Conservation (phyloP, 2,888 invertebrate genomes). For the Heliconius erato region DNA sequence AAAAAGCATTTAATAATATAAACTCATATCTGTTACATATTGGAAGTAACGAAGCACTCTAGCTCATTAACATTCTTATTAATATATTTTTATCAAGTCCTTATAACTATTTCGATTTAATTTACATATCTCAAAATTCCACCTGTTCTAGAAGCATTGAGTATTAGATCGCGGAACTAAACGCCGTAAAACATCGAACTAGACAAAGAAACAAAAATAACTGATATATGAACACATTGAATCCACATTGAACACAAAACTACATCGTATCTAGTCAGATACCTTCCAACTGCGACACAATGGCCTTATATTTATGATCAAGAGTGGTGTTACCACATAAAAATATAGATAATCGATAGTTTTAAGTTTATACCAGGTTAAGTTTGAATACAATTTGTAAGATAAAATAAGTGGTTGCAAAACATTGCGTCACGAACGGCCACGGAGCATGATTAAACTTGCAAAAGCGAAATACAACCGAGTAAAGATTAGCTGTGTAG, state of each 20-base stretch:
- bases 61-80: too few relatives aligned
- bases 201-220: too few relatives aligned
- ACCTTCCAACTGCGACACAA: background rate
- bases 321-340: slow-evolving; percentile 45
- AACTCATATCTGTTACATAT: too few relatives aligned
- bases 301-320: background rate
- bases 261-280: background rate
- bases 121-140: background rate
- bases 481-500: slow-evolving; percentile 79
- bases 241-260: background rate
- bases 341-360: slow-evolving; percentile 67
- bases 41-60: too few relatives aligned
- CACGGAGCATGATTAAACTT: slow-evolving; percentile 84
- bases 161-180: too few relatives aligned
- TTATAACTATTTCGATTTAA: too few relatives aligned
- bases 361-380: slow-evolving; percentile 53
- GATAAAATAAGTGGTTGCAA: slow-evolving; percentile 85
- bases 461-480: slow-evolving; percentile 83
- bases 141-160: background rate
- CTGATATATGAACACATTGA: too few relatives aligned
- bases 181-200: too few relatives aligned
- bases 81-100: too few relatives aligned
- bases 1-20: too few relatives aligned
- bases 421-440: slow-evolving; percentile 83
- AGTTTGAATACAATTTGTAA: slow-evolving; percentile 83